Base-by-base conservation (phyloP, 2,113 vertebrate species). In the Hucho hucho region DNA sequence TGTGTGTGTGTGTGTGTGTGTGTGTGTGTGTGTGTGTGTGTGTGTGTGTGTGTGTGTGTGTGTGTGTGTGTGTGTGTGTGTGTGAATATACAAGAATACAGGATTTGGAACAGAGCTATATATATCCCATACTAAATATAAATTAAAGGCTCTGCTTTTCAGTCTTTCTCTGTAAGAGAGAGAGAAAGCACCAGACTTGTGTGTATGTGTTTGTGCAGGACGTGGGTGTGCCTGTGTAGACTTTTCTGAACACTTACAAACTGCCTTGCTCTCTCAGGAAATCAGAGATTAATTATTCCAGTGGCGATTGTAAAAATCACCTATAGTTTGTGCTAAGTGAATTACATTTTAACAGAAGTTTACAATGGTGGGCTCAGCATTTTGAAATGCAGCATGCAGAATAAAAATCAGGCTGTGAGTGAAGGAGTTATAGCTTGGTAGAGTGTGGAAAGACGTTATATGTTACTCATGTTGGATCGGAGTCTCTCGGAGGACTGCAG, bases 251-350 rank as follows among this genome's bases (percentile, higher is more conserved):
- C 58, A 24, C 43, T 46, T 22, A 46, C 18, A 16, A 11, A 32
- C 58, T 22, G 28, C 37, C 16, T 6, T 32, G 32, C 25, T 47
- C 64, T 65, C 24, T 79, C 66, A 72, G 79, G 77, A 77, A 75
- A 74, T 72, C 74, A 83, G 64, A 64, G 59, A 47, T 74, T 58
- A 78, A 73, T 80, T 74, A 75, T 70, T 64, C 43, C 47, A 58
- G 65, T 70, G 25, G 67, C 49, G 80, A 71, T 68, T 12, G 64
- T 71, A 73, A 69, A 68, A 79, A 59, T 22, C 16, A 74, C 65
- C 71, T 58, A 56, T 28, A 64, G 63, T 73, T 67, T 47, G 16
- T 59, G 66, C 14, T 25, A 70, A 70, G 28, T 56, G 28, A 47
- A 64, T 59, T 71, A 4, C 66, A 11, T 37, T 59, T 66, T 3